These are phyloP conservation scores for Heliconius congener DNA, from an alignment of 1,140 invertebrate genomes.

Conservation along the genomic window DNA sequence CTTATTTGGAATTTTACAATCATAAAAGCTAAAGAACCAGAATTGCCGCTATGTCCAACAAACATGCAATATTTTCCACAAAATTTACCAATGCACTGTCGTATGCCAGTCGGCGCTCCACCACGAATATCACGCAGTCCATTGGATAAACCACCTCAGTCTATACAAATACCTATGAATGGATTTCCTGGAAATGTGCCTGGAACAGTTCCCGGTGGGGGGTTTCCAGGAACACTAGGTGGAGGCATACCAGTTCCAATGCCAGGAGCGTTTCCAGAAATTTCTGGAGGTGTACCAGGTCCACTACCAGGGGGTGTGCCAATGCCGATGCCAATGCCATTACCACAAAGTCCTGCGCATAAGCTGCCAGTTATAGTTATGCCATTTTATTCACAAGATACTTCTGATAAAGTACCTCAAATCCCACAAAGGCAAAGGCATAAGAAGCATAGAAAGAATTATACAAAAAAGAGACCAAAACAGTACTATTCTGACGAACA, in stretches of 20 bases:
- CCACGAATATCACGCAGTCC: constrained; percentile 44
- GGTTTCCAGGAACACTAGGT: constrained; percentile 31
- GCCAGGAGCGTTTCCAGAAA: constrained; percentile 37
- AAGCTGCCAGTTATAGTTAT: constrained; percentile 76
- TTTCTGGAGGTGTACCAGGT: constrained; percentile 13
- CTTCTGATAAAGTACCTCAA: constrained; percentile 44
- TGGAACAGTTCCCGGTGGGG: constrained; percentile 6
- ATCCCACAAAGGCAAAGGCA: constrained; percentile 16
- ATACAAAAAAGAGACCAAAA: constrained; percentile 35
- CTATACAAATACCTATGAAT: constrained; percentile 41
- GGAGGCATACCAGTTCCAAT: constrained; percentile 36
- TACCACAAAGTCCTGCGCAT: constrained; percentile 47
- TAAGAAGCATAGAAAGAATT: constrained; percentile 33
- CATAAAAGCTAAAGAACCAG: constrained; percentile 43
- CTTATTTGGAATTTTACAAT: constrained; percentile 20
- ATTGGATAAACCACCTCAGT: constrained; percentile 28
- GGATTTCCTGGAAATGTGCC: constrained; percentile 37
- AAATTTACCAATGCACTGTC: constrained; percentile 70
- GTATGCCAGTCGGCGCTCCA: constrained; percentile 52
- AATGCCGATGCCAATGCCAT: constrained; percentile 47
- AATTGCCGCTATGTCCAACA: constrained; percentile 65
- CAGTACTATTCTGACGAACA: constrained; percentile 37
- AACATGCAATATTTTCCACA: constrained; percentile 68
- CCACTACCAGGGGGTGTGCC: constrained; percentile 44
- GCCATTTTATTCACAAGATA: constrained; percentile 70